Evolutionary conservation across 2,888 invertebrate genomes (phyloP).

Genomic region (Folsomia candida): DNA sequence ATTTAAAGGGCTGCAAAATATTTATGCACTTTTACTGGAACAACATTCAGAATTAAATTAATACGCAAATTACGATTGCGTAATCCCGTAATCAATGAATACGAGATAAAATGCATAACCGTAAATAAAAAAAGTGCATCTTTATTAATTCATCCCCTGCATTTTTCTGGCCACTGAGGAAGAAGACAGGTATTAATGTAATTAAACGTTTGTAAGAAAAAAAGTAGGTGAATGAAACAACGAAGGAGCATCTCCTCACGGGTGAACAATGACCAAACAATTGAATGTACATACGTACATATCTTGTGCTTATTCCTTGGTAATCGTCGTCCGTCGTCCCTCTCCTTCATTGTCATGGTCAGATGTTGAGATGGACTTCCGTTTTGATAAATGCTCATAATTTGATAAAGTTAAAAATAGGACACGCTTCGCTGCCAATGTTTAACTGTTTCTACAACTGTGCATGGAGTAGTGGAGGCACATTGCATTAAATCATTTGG

Average conservation of each 20-base stretch:
- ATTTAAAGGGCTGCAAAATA: too few species aligned
- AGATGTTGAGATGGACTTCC: background rate
- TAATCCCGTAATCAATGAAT: too few species aligned
- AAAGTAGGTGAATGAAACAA: background rate
- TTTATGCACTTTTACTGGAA: too few species aligned
- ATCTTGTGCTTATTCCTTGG: too few species aligned
- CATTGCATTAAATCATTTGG: too few species aligned
- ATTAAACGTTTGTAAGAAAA: background rate
- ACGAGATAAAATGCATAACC: too few species aligned
- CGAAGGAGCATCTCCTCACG: background rate
- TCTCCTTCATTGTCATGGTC: background rate
- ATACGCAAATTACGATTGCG: too few species aligned
- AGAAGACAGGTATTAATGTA: background rate
- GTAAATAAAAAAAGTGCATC: background rate
- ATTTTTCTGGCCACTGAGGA: background rate
- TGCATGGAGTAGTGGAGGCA: background rate
- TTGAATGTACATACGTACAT: too few species aligned
- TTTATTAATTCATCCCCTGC: background rate
- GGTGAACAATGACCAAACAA: background rate
- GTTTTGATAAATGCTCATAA: background rate
- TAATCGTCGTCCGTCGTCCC: background rate
- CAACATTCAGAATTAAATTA: too few species aligned
- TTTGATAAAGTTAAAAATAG: constrained; percentile 1
- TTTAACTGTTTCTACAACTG: background rate
- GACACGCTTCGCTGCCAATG: background rate